Conservation (phyloP, 2,113 vertebrate genomes). For the Pteropus alecto region DNA sequence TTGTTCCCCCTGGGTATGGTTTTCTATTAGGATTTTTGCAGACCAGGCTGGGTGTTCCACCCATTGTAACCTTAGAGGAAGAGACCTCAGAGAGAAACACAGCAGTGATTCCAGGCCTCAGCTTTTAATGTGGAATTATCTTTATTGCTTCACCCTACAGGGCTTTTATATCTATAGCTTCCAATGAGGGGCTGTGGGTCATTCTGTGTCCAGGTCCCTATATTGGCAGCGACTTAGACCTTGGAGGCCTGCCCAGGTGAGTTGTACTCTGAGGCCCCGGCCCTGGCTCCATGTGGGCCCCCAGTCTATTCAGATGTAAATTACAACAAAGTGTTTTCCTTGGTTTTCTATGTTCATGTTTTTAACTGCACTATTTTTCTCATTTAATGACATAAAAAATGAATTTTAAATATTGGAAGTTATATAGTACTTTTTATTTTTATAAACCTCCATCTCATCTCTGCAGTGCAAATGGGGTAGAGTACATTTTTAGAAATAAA, state of each 20-base stretch:
- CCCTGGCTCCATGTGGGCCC: not conserved
- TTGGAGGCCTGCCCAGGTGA: slow-evolving; percentile 93
- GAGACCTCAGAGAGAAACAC: not conserved
- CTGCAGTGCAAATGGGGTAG: not conserved
- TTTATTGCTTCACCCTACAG: slow-evolving; percentile 73
- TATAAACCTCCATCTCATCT: not conserved
- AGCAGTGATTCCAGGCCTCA: not conserved
- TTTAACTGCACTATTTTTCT: not conserved
- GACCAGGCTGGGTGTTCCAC: not conserved
- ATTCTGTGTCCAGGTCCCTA: slow-evolving; percentile 94
- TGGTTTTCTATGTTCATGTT: not conserved
- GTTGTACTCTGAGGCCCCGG: not conserved
- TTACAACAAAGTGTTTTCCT: not conserved
- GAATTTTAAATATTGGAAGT: not conserved
- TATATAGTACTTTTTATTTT: not conserved
- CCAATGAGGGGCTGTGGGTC: slow-evolving; percentile 89
- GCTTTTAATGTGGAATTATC: not conserved
- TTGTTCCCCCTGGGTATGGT: no score
- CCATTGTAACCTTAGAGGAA: not conserved
- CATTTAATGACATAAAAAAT: not conserved
- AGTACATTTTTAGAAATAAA: not conserved
- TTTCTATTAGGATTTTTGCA: not conserved
- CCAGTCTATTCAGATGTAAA: not conserved
- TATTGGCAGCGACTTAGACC: slow-evolving; percentile 92
- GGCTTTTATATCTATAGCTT: slow-evolving; percentile 86